phyloP scores from a whole-genome alignment of 2,113 vertebrate genomes.

The Eurypyga helias region DNA sequence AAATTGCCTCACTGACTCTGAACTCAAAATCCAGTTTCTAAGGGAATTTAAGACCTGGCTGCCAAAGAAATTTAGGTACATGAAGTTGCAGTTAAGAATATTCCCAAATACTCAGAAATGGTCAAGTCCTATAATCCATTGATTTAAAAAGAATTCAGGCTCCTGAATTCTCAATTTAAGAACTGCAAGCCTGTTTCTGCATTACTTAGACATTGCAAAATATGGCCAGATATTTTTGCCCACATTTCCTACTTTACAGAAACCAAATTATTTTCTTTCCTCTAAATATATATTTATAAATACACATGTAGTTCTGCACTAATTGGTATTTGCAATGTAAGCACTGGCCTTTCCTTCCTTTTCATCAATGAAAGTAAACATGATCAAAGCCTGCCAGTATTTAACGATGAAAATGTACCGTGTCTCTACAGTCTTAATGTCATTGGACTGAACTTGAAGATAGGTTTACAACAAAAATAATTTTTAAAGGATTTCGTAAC shows the following conservation, averaged over 20 bases:
- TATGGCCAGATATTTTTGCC: neutral
- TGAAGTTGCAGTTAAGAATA: neutral
- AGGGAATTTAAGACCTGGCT: neutral
- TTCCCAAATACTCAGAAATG: neutral
- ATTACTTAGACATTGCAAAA: neutral
- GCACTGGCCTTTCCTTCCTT: constrained; percentile 54
- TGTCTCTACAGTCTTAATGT: constrained; percentile 1
- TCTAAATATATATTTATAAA: constrained; percentile 49
- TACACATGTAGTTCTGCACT: constrained; percentile 21
- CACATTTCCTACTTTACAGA: neutral
- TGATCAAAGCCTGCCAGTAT: constrained; percentile 39
- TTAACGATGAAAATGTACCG: constrained; percentile 19
- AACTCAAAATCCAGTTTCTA: neutral
- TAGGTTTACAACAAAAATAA: constrained; percentile 53
- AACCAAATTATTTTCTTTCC: constrained; percentile 50
- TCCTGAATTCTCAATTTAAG: neutral
- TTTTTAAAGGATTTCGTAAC: neutral
- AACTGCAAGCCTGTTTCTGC: neutral
- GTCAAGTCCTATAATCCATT: neutral
- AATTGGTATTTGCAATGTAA: constrained; percentile 60
- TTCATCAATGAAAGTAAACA: constrained; percentile 28
- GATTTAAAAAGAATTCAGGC: neutral
- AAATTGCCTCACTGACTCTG: neutral
- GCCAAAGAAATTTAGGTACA: neutral
- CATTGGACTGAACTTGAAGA: constrained; percentile 29